phyloP scores from a whole-genome alignment of 2,797 vertebrate species.

The Onychomys leucogaster region DNA sequence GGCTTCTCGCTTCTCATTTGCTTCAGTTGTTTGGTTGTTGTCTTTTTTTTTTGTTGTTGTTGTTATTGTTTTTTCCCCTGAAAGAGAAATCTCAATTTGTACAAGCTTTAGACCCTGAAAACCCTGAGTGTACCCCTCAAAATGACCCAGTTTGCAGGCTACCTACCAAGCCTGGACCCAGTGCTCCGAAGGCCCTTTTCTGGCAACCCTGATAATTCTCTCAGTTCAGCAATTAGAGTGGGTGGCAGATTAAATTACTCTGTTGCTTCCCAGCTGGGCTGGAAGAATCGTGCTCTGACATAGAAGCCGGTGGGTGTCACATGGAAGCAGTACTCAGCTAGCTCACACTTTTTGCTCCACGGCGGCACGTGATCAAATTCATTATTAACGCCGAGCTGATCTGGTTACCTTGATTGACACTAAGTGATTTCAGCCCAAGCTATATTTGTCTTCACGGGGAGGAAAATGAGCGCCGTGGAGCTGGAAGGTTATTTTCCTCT shows the following conservation, averaged over 20 bases:
- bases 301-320: constrained; percentile 86
- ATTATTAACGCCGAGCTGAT: constrained; percentile 87
- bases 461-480: constrained; percentile 84
- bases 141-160: not conserved
- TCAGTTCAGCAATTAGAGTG: constrained; percentile 90
- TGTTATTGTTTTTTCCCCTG: constrained; percentile 35
- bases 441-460: constrained; percentile 90
- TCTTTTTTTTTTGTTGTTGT: not conserved
- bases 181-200: constrained; percentile 39
- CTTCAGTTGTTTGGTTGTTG: not conserved
- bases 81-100: not conserved
- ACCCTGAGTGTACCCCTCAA: not conserved
- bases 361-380: constrained; percentile 85
- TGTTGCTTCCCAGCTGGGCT: constrained; percentile 84
- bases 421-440: constrained; percentile 86
- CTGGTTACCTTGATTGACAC: constrained; percentile 88
- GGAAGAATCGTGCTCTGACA: constrained; percentile 67
- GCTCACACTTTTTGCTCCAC: constrained; percentile 77
- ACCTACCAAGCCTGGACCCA: not conserved
- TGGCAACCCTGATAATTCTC: constrained; percentile 88
- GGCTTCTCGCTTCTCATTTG: not conserved
- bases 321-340: constrained; percentile 86
- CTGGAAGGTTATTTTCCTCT: constrained; percentile 88
- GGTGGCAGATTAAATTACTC: constrained; percentile 84
- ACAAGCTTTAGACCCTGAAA: constrained; percentile 14